phyloP scores from a whole-genome alignment of 2,888 invertebrate genomes.

The Cheilosia pagana region DNA sequence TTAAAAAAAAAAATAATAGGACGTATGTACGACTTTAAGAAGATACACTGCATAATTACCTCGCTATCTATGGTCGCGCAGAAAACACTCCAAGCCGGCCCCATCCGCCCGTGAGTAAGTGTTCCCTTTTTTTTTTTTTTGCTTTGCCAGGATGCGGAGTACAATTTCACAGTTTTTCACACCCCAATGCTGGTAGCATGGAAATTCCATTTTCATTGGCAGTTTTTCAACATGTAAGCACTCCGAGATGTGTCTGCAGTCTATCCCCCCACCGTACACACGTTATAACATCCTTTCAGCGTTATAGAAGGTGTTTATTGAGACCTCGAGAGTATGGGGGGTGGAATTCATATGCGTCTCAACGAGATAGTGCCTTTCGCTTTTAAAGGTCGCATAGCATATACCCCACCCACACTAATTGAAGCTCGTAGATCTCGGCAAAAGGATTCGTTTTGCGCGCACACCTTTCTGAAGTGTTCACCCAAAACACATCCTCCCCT shows the following conservation, averaged over 20 bases:
- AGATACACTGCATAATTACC: conserved; percentile 58
- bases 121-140: conserved; percentile 25
- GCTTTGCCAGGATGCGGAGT: neutral
- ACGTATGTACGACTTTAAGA: conserved; percentile 36
- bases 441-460: conserved; percentile 50
- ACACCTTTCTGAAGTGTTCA: neutral
- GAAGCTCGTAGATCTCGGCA: conserved; percentile 65
- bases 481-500: no score
- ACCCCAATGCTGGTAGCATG: conserved; percentile 56
- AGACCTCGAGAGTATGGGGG: conserved; percentile 25
- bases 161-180: conserved; percentile 47
- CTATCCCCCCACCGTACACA: conserved; percentile 8
- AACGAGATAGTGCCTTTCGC: conserved; percentile 32
- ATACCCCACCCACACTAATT: conserved; percentile 51
- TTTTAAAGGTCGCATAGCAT: conserved; percentile 48
- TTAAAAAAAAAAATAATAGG: conserved; percentile 13
- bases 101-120: neutral
- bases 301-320: conserved; percentile 66
- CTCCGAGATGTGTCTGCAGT: conserved; percentile 74
- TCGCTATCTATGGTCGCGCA: conserved; percentile 37
- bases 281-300: conserved; percentile 42
- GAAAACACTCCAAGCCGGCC: conserved; percentile 19
- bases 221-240: conserved; percentile 79
- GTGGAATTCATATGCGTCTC: conserved; percentile 62
- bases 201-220: conserved; percentile 64